Conservation (phyloP, 2,797 vertebrate genomes). For the Octomys mimax region DNA sequence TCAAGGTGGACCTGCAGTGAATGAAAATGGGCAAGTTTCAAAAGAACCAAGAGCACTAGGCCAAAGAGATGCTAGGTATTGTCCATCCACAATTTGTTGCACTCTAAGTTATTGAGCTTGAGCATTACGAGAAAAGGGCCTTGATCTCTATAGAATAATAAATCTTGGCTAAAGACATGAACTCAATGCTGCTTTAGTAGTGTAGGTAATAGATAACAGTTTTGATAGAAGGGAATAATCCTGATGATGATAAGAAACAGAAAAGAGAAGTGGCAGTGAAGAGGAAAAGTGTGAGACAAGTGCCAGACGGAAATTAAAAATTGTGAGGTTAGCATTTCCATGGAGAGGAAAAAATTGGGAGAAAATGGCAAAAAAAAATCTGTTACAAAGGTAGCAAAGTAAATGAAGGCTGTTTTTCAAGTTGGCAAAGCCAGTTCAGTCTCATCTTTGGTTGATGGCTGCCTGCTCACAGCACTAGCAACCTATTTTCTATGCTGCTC, state of each 20-base stretch:
- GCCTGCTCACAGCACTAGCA: neutral
- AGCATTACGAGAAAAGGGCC: neutral
- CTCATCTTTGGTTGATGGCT: neutral
- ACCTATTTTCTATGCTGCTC: neutral
- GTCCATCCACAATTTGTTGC: neutral
- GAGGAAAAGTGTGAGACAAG: neutral
- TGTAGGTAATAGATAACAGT: neutral
- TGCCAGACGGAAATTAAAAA: neutral
- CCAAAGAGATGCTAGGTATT: neutral
- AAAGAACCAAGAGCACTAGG: neutral
- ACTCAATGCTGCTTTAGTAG: neutral
- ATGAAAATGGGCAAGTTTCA: neutral
- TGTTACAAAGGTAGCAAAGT: slow-evolving; percentile 49
- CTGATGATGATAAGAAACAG: slow-evolving; percentile 5
- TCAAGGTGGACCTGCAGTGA: neutral
- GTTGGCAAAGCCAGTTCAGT: neutral
- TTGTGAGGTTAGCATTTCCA: neutral
- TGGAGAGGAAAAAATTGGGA: neutral
- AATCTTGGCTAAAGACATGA: neutral
- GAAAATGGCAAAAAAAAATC: neutral
- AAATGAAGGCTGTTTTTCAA: slow-evolving; percentile 48
- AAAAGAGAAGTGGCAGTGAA: neutral
- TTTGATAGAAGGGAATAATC: neutral
- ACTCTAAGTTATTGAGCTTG: neutral
- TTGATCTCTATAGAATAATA: neutral